A percentile compares a stretch with the other conserved stretches of the same genome.
Conservation (phyloP, 2,888 invertebrate genomes). For the Diadegma fenestrale region DNA sequence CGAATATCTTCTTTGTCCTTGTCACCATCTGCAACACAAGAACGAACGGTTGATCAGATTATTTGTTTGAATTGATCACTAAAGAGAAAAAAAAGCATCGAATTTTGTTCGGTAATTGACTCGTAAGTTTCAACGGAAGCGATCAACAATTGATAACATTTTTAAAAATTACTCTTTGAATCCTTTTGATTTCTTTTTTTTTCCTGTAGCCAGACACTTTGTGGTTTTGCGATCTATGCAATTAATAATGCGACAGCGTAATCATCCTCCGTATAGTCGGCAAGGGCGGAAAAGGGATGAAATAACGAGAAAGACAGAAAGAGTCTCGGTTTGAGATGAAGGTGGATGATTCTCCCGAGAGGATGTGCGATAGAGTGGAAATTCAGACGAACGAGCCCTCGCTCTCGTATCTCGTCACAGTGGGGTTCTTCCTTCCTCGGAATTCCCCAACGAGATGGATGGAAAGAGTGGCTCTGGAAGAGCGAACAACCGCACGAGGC, state of each 20-base stretch:
- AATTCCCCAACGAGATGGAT: conserved; percentile 49
- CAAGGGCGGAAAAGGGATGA: conserved; percentile 24
- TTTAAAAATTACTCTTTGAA: not conserved
- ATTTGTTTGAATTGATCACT: not conserved
- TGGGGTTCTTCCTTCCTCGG: conserved; percentile 46
- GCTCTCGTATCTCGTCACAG: conserved; percentile 42
- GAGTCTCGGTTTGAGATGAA: conserved; percentile 32
- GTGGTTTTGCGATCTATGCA: conserved; percentile 68
- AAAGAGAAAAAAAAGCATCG: no score
- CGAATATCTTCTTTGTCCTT: conserved; percentile 99
- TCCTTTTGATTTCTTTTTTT: conserved; percentile 20
- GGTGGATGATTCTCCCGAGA: conserved; percentile 60
- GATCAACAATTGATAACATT: not conserved
- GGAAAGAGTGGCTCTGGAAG: conserved; percentile 29
- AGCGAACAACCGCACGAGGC: conserved; percentile 50
- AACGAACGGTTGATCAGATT: not conserved
- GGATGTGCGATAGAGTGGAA: conserved; percentile 71
- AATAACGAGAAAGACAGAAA: not conserved
- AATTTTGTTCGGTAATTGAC: conserved; percentile 34
- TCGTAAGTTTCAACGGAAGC: conserved; percentile 54
- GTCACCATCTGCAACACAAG: conserved; percentile 96
- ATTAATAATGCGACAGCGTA: conserved; percentile 70
- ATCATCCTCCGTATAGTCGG: conserved; percentile 61
- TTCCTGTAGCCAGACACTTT: conserved; percentile 52
- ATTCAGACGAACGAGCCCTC: conserved; percentile 58